Base-by-base conservation (phyloP, 2,888 invertebrate species). In the Brachyopa scutellaris region DNA sequence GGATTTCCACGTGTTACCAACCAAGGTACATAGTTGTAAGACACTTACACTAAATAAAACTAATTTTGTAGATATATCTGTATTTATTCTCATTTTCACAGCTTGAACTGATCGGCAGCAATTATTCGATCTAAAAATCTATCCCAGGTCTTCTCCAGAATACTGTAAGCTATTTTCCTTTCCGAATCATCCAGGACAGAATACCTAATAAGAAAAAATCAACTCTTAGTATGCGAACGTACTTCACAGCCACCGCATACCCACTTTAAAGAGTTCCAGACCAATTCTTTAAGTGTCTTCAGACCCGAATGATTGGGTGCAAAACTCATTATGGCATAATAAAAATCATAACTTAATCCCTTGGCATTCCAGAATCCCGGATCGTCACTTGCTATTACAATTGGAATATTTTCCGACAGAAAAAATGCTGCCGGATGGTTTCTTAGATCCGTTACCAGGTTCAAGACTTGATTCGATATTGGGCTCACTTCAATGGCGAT, bases 331-430 rank as follows among this genome's bases (percentile, higher is more conserved):
- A 94, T 94, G 1, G 93, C 93, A 86, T 93, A 92, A 87, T 94
- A 94, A 87, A 93, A 93, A 86, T 94, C 94, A 86, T 94, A 93
- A 84, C 93, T 93, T 0, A 94, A 87, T 0, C 91, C 93, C 36
- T 90, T 91, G 0, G 93, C 91, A 26, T 92, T 92, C 94, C 94
- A 94, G 9, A 93, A 91, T 0, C 93, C 92, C 0, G 94, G 94
- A 88, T 94, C 94, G 87, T 94, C 94, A 74, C 85, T 94, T 17
- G 93, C 92, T 38, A 94, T 91, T 0, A 94, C 93, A 1, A 94
- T 87, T 0, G 94, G 94, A 84, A 92, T 91, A 61, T 92, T 92
- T 33, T 92, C 89, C 0, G 93, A 91, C 72, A 94, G 89, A 7
- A 93, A 90, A 36, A 89, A 87, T 15, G 91, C 89, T 0, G 91